Conservation (phyloP, 2,888 invertebrate species). For the Caenorhabditis sp. region DNA sequence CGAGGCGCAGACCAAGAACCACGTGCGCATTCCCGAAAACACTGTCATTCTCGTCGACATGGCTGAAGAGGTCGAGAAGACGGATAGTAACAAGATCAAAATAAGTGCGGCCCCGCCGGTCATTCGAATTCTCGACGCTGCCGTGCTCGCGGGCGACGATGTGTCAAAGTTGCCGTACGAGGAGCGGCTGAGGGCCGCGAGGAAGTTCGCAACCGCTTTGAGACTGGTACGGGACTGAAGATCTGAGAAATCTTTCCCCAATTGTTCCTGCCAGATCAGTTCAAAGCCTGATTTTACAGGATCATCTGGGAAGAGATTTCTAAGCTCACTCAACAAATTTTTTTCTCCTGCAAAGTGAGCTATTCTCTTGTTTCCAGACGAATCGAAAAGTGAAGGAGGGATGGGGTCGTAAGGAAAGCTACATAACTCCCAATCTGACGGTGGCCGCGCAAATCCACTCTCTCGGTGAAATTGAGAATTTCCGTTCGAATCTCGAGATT, state of each 20-base stretch:
- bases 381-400: conserved; percentile 38
- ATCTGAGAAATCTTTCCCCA: no score
- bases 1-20: background rate
- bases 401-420: conserved; percentile 21
- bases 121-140: conserved; percentile 74
- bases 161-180: conserved; percentile 64
- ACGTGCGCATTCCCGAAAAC: conserved; percentile 60
- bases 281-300: no score
- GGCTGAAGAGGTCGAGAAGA: conserved; percentile 18
- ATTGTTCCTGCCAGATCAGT: no score
- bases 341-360: no score
- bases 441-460: conserved; percentile 13
- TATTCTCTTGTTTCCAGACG: conserved; percentile 22
- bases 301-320: no score
- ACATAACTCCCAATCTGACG: conserved; percentile 4
- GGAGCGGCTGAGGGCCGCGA: conserved; percentile 63
- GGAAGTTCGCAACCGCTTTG: conserved; percentile 69
- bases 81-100: conserved; percentile 2
- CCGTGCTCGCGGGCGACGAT: conserved; percentile 73
- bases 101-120: conserved; percentile 30
- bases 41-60: conserved; percentile 64
- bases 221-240: conserved; percentile 52
- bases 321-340: no score
- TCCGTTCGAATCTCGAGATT: conserved; percentile 23
- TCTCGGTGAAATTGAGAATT: conserved; percentile 8